These are phyloP conservation scores for Dryoscopus gambensis DNA, from an alignment of 2,113 vertebrate species.

Conservation along the genomic window DNA sequence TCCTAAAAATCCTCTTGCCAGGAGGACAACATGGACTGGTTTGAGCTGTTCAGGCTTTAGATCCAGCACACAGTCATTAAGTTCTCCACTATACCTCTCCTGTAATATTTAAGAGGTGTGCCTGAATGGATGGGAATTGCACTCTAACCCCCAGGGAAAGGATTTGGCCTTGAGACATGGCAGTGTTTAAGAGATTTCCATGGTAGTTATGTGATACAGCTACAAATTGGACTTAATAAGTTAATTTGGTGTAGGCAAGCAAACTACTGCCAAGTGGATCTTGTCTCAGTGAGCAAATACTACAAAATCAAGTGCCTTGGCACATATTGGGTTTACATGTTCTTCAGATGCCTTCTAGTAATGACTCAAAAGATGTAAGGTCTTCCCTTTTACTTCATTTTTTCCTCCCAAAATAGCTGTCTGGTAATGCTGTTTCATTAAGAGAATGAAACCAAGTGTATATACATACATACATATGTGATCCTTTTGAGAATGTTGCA, in stretches of 20 bases:
- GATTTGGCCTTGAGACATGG: neutral
- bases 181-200: neutral
- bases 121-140: neutral
- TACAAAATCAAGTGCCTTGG: neutral
- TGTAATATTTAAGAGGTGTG: neutral
- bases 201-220: neutral
- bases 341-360: neutral
- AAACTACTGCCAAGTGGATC: neutral
- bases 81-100: neutral
- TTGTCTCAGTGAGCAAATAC: neutral
- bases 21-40: neutral
- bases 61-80: neutral
- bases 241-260: neutral
- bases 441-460: neutral
- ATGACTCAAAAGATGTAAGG: neutral
- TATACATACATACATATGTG: too few relatives aligned
- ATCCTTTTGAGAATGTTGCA: neutral
- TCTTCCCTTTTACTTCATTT: neutral
- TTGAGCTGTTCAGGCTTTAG: neutral
- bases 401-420: accelerated
- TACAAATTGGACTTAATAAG: neutral
- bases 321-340: neutral
- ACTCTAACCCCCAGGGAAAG: neutral
- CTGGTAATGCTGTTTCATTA: neutral
- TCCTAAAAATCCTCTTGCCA: neutral